phyloP scores from a whole-genome alignment of 2,113 vertebrate genomes.

The Dendrocopos noguchii region DNA sequence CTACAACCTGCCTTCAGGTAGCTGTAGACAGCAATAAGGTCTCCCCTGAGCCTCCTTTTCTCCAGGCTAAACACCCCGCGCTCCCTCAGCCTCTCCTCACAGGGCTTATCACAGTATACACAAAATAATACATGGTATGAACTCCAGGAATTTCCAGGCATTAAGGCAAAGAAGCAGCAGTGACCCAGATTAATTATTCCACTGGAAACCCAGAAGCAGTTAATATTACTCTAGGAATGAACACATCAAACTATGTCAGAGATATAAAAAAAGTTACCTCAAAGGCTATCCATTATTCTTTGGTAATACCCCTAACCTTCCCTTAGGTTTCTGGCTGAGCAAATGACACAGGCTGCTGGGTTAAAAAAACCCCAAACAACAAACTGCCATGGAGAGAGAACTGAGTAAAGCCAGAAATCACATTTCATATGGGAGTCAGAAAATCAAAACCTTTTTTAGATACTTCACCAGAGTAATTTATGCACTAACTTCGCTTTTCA shows the following conservation, averaged over 20 bases:
- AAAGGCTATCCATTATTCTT: not conserved
- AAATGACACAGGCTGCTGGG: not conserved
- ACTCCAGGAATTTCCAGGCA: slow-evolving; percentile 6
- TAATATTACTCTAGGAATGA: slow-evolving; percentile 3
- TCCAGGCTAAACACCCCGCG: no score
- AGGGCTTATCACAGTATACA: not conserved
- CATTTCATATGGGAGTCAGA: not conserved
- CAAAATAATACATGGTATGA: not conserved
- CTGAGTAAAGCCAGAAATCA: slow-evolving; percentile 28
- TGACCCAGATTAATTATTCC: slow-evolving; percentile 37
- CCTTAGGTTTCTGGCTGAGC: slow-evolving; percentile 7
- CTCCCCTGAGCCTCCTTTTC: no score
- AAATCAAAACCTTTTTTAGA: slow-evolving; percentile 9
- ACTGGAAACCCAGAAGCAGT: slow-evolving; percentile 3
- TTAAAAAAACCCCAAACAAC: not conserved
- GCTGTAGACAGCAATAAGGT: no score
- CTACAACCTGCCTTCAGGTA: no score
- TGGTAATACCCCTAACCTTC: slow-evolving; percentile 4
- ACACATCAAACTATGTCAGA: not conserved
- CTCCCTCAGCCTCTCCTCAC: no score
- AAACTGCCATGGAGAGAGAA: not conserved
- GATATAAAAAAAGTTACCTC: slow-evolving; percentile 10
- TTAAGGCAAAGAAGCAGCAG: not conserved
- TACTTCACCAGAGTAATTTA: slow-evolving; percentile 55
- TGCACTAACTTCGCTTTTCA: slow-evolving; percentile 21